Evolutionary conservation across 2,888 invertebrate species (phyloP), one percentile per base, ranked within the genome.

Genomic region (Operophtera brumata): DNA sequence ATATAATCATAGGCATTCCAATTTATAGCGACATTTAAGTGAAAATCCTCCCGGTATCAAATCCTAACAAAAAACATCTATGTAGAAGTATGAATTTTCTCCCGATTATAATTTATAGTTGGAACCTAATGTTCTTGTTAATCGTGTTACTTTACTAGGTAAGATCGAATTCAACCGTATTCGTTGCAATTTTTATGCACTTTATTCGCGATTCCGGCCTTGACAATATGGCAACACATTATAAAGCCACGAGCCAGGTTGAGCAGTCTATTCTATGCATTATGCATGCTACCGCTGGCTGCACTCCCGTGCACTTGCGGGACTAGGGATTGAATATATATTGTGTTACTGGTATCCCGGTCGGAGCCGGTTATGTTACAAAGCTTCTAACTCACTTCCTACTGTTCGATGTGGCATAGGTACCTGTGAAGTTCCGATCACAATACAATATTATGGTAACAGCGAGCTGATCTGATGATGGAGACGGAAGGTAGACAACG

Each of bases 191-290:
- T 39, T 42, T 28, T 52, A 47, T 51, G 44, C 47, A 48, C 47
- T 20, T 30, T 28, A 50, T 50, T 56, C 26, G 30, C 30, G 26
- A 52, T 45, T 52, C 41, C 36, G 48, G 52, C 57, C 57, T 57
- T 57, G 52, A 52, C 57, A 32, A 20, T 20, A 4, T 20, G 36
- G 35, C 39, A 36, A 44, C 32, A 44, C 55, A 50, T 51, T 52
- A n/a, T n/a, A 45, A 52, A 64, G 54, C 69, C 63, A 73, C 65
- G 69, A 66, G 74, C 51, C n/a, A n/a, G n/a, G n/a, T n/a, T n/a
- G n/a, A n/a, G n/a, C n/a, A n/a, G n/a, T n/a, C n/a, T n/a, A 32
- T 74, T 63, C 73, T 74, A 67, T 48, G 73, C 70, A 76, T 78
- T 69, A 73, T 78, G 66, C 67, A 70, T 61, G 39, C 54, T 54